Base-by-base conservation (phyloP, 2,113 vertebrate genomes). In the Stigmatopora nigra region DNA sequence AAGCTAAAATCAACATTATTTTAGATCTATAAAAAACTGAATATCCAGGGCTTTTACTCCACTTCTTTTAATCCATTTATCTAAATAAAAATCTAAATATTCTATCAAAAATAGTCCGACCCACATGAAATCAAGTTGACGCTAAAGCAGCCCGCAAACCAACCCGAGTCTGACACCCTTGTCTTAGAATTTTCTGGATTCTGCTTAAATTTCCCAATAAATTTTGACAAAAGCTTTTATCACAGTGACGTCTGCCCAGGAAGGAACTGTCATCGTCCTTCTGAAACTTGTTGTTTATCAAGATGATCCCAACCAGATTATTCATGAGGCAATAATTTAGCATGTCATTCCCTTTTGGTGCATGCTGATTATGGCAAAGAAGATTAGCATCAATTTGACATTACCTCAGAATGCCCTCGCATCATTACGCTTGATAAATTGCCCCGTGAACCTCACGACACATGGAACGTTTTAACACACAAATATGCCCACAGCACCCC, bases 341-440 rank as follows among this genome's bases (percentile, higher is more conserved):
- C 35, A 67, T 20, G 53, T 79, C 79, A 73, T 69, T 17, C 64
- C 17, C 15, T 67, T n/a, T 63, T 55, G 25, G n/a, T 65, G 63
- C 62, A 41, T 20, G 47, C 68, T 73, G 63, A 73, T 71, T 64
- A 60, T 5, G 25, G 51, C 60, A 80, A 71, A 84, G 80, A 70
- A 69, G 69, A 81, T 72, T 65, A 76, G 77, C 65, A 61, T 77
- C 61, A 61, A 38, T 53, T 44, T 69, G 76, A 70, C 72, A 78
- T 78, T 72, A 80, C 80, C 31, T 85, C 78, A 82, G 57, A 62
- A 61, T 76, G 81, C 82, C 80, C 80, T 71, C 56, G 75, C 74
- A 73, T 75, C 61, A 70, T 68, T 75, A 58, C 51, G 68, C 51
- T 58, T 45, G 48, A 79, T 71, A 63, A 73, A 68, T 77, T 63